Base-by-base conservation (phyloP, 2,797 vertebrate genomes). In the Mormyrus hasselquistii region DNA sequence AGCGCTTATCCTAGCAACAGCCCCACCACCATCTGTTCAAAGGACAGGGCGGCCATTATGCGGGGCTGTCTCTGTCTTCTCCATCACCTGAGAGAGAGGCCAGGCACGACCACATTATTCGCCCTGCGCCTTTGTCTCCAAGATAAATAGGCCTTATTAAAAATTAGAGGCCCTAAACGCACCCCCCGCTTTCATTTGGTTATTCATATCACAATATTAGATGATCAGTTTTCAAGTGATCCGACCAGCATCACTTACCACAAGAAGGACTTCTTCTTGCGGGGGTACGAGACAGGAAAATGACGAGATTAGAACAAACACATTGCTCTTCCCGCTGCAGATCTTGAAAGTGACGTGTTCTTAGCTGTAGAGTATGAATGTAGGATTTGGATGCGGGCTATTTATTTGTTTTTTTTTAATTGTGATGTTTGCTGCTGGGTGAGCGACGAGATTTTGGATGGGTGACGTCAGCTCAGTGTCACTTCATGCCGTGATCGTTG, bases 21-120 rank as follows among this genome's bases (percentile, higher is more conserved):
- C 93, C 95, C 95, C 96, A 95, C 97, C 97, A 96, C 96, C 97
- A 97, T 98, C 97, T 96, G 96, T 97, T 97, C 96, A 92, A 95
- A 96, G 93, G 96, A 96, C 95, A 94, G 95, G 93, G 94, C 94
- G 93, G 94, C 95, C 94, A 96, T 96, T 97, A 95, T 96, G 92
- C 89, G 7, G 90, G 91, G 92, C 94, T 93, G 95, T 96, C 94
- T 92, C 90, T 93, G 94, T 92, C 69, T 95, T 93, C 92, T 95
- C 96, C 95, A 96, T 96, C 96, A 97, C 96, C 96, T 97, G 96
- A 95, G 95, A 96, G 94, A 57, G 90, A 38, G 89, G 90, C 92
- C 62, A 95, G 94, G 92, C 92, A 91, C 90, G 93, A 93, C 93
- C 94, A 93, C 91, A 38, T 86, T 93, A 93, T 95, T 94, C 94